phyloP scores from a whole-genome alignment of 2,888 invertebrate species.

The Coelopa pilipes region DNA sequence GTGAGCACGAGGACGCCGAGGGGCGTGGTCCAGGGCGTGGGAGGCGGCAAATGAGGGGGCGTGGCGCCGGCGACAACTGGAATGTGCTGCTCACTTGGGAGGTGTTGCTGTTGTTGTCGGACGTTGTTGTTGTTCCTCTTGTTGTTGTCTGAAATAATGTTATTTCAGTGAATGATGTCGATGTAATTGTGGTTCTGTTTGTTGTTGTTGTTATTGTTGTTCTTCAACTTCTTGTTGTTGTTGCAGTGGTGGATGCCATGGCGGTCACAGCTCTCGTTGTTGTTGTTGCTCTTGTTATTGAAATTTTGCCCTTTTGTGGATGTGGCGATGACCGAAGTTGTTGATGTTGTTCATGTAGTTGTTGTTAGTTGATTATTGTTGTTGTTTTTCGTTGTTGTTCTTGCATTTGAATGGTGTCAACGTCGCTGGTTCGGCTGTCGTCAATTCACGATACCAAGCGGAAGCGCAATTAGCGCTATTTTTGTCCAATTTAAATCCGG shows the following conservation, averaged over 20 bases:
- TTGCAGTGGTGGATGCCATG: no score
- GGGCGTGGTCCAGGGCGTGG: no score
- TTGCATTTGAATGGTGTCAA: neutral
- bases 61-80: no score
- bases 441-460: constrained; percentile 3
- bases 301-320: no score
- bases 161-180: neutral
- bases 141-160: neutral
- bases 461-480: constrained; percentile 33
- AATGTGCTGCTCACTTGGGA: no score
- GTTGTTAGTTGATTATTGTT: neutral
- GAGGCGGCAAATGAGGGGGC: no score
- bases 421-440: neutral
- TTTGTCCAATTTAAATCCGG: constrained; percentile 17
- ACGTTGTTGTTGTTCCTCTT: neutral
- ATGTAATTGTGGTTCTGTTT: neutral
- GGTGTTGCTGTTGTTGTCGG: no score
- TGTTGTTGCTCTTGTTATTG: no score
- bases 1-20: neutral
- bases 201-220: neutral
- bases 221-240: neutral
- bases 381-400: neutral
- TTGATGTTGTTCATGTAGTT: neutral
- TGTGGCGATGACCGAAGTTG: no score
- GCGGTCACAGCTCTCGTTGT: neutral